Base-by-base conservation (phyloP, 2,113 vertebrate genomes). In the Eptatretus burgeri region DNA sequence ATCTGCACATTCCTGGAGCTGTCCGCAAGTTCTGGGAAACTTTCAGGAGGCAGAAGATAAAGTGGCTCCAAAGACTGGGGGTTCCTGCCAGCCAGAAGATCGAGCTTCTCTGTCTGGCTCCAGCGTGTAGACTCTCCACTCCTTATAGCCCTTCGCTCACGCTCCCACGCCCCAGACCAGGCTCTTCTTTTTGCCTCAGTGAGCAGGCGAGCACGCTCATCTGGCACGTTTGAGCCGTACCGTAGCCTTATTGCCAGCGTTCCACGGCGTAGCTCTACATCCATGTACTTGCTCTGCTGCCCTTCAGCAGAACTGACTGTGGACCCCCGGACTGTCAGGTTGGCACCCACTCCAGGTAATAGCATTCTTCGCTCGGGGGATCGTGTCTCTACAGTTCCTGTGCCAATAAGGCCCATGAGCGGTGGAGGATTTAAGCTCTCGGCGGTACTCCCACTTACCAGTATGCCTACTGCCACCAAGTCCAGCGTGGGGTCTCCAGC, bases 1-100 rank as follows among this genome's bases (percentile, higher is more conserved):
- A 98, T 95, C 71, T 93, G 84, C 76, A 98, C 79, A 73, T 95
- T 98, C 80, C 80, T 86, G 68, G 81, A 78, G 71, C 82, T 93
- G 79, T 98, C 93, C 17, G 89, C 83, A 71, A 98, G 81, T 82
- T 98, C 85, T 0, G 93, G 89, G 71, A 91, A 93, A 74, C 91
- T 86, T 75, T 98, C 89, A 11, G 86, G 82, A 1, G 93, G 85
- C 70, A 89, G 81, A 66, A 86, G 81, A 64, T 87, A 94, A 73
- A 81, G 93, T 67, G 89, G 87, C 0, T 98, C 89, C 13, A 93
- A 98, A 74, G 87, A 87, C 70, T 83, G 84, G 68, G 89, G 86
- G 66, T 79, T 77, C 67, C 89, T 87, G 0, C 78, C 78, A 74
- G 74, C 82, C 67, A 98, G 78, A 68, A 87, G 77, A 74, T 98